Percentiles rank a stretch among this genome's conserved stretches.
These are phyloP conservation scores for Apodemus agrarius DNA, from an alignment of 2,797 vertebrate species.

Conservation along the genomic window DNA sequence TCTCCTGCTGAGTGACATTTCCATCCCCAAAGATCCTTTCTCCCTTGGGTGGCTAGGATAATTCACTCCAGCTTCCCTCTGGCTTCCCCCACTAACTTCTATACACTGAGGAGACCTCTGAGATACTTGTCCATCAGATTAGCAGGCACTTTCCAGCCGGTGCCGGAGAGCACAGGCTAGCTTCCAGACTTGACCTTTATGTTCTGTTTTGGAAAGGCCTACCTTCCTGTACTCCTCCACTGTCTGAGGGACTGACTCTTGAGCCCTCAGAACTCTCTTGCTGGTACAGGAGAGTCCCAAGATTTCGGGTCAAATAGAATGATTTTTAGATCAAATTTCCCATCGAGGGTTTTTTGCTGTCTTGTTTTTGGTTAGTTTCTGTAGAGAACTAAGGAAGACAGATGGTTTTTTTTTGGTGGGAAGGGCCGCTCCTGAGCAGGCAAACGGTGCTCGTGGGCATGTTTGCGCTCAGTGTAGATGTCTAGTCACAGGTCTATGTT, in stretches of 20 bases:
- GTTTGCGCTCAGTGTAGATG: neutral
- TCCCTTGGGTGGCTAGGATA: neutral
- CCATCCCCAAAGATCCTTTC: neutral
- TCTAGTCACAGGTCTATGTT: neutral
- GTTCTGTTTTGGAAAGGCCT: neutral
- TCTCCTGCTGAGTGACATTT: no score
- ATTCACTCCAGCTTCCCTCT: neutral
- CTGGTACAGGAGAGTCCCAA: neutral
- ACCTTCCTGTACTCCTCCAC: neutral
- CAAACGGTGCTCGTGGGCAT: neutral
- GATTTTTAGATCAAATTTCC: constrained; percentile 13
- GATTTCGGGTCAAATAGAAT: neutral
- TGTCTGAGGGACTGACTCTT: neutral
- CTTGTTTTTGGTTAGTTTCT: neutral
- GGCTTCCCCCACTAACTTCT: neutral
- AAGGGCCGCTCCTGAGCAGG: neutral
- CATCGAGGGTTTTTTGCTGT: neutral
- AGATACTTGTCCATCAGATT: neutral
- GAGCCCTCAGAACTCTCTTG: neutral
- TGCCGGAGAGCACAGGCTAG: neutral
- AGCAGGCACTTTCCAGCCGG: neutral
- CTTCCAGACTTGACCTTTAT: neutral
- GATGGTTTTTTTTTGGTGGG: neutral
- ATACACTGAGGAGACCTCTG: neutral
- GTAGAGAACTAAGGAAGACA: neutral